A percentile compares a stretch with the other conserved stretches of the same genome.
Evolutionary conservation across 2,113 vertebrate genomes (phyloP).

Genomic region (Meleagris gallopavo): DNA sequence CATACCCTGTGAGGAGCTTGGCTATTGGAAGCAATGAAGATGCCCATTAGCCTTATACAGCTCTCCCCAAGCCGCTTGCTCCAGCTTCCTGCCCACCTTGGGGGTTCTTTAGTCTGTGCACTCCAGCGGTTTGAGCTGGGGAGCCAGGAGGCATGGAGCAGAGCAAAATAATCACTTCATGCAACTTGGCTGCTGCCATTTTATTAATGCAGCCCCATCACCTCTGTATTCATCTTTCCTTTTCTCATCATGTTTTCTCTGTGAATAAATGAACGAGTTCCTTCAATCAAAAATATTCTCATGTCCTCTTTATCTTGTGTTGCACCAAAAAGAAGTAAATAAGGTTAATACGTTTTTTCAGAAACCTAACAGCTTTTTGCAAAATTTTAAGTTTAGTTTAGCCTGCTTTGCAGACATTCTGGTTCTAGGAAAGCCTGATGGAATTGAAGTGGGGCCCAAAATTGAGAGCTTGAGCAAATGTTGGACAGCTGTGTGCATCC

Average conservation of each 20-base stretch:
- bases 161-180: neutral
- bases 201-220: neutral
- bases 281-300: neutral
- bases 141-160: neutral
- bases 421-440: neutral
- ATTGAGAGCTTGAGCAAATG: constrained; percentile 40
- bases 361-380: neutral
- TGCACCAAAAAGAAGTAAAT: neutral
- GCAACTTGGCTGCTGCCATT: neutral
- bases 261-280: neutral
- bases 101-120: neutral
- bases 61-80: neutral
- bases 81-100: neutral
- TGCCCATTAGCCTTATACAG: accelerated
- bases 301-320: neutral
- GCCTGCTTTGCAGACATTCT: neutral
- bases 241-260: neutral
- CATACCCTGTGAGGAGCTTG: neutral
- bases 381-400: neutral
- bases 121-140: neutral
- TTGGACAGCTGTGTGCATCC: constrained; percentile 71
- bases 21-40: constrained; percentile 16
- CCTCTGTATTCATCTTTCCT: neutral
- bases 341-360: neutral
- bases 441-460: constrained; percentile 34